A percentile compares a stretch with the other conserved stretches of the same genome.
phyloP scores from a whole-genome alignment of 92 coral and sea anemone species.

The Umimayanthus kanabou region DNA sequence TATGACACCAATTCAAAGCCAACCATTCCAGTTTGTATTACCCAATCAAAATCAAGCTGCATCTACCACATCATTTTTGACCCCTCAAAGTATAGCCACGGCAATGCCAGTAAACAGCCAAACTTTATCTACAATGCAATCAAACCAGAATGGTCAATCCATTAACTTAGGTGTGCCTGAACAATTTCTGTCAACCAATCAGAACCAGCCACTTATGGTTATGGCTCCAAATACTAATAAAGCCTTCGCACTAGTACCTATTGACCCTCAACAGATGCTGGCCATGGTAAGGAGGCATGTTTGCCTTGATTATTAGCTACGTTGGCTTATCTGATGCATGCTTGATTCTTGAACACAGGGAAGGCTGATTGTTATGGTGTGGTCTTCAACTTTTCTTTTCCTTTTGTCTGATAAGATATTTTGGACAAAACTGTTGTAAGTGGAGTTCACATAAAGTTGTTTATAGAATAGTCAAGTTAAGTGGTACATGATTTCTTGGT shows the following conservation, averaged over 20 bases:
- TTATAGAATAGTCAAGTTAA: too few relatives aligned
- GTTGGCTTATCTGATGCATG: too few relatives aligned
- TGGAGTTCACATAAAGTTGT: too few relatives aligned
- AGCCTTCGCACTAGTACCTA: slow-evolving; percentile 40
- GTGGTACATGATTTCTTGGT: too few relatives aligned
- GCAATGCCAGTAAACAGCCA: slow-evolving; percentile 25
- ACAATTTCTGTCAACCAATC: slow-evolving; percentile 28
- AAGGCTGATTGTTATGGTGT: too few relatives aligned
- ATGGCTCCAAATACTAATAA: slow-evolving; percentile 42
- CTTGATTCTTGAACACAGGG: too few relatives aligned
- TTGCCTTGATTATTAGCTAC: not conserved
- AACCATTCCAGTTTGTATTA: slow-evolving; percentile 16
- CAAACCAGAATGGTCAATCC: slow-evolving; percentile 13
- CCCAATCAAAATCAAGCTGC: slow-evolving; percentile 25
- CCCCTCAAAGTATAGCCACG: slow-evolving; percentile 7
- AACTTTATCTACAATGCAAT: slow-evolving; percentile 7
- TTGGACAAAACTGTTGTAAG: too few relatives aligned
- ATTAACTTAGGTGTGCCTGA: slow-evolving; percentile 34
- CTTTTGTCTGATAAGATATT: too few relatives aligned
- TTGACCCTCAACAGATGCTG: slow-evolving; percentile 38
- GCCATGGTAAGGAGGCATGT: slow-evolving; percentile 26
- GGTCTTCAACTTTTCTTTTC: too few relatives aligned
- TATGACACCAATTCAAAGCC: slow-evolving; percentile 12
- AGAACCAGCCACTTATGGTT: slow-evolving; percentile 41
- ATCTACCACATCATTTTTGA: slow-evolving; percentile 13